These are phyloP conservation scores for Lepus timidus DNA, from an alignment of 2,113 vertebrate species.

Conservation along the genomic window DNA sequence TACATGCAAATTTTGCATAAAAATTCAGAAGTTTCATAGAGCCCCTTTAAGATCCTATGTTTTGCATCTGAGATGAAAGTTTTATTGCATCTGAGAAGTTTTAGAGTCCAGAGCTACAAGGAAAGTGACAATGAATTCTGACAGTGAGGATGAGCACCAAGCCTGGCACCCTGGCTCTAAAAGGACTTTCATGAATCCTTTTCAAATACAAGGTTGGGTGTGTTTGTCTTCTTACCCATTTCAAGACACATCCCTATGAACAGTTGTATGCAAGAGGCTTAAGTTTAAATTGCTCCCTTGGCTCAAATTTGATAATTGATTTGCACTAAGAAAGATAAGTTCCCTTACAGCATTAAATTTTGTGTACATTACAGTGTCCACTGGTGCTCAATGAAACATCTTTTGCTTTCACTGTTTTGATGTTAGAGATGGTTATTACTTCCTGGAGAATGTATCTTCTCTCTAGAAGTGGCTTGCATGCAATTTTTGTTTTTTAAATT, in stretches of 20 bases:
- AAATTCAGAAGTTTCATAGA: slow-evolving; percentile 1
- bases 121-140: neutral
- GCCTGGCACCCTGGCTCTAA: neutral
- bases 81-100: neutral
- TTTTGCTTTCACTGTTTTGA: neutral
- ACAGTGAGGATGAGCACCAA: neutral
- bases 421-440: neutral
- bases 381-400: neutral
- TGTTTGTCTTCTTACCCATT: slow-evolving; percentile 39
- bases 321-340: neutral
- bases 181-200: neutral
- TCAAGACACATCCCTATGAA: slow-evolving; percentile 16
- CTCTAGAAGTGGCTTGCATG: neutral
- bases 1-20: neutral
- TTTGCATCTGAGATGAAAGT: slow-evolving; percentile 38
- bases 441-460: neutral
- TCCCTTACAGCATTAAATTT: neutral
- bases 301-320: neutral
- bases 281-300: slow-evolving; percentile 43
- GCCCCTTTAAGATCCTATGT: neutral
- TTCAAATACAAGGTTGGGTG: neutral
- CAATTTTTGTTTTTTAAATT: neutral
- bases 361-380: neutral
- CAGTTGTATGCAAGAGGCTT: slow-evolving; percentile 25
- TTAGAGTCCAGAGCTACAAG: slow-evolving; percentile 26